Base-by-base conservation (phyloP, 2,888 invertebrate genomes). In the Diplazon laetatorius region DNA sequence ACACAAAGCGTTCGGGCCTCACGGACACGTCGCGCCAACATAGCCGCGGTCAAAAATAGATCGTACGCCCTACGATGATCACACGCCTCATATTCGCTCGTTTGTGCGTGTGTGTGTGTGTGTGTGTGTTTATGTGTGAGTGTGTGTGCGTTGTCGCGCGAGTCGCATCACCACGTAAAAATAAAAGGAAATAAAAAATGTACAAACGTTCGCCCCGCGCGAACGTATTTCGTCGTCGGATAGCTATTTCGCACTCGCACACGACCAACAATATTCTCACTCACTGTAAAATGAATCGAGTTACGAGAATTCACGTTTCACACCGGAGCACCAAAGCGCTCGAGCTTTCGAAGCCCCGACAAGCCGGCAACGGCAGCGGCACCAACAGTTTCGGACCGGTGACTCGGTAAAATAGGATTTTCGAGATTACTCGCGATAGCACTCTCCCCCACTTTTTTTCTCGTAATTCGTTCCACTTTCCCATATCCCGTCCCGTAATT, bases 271-370 rank as follows among this genome's bases (percentile, higher is more conserved):
- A 75, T 72, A 48, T 44, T 30, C 55, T 59, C 50, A 62, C 59
- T 72, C 78, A 35, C 57, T 72, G 77, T 74, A 78, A 77, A 80
- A 82, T 82, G 78, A 80, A 82, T 82, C 76, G 80, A 82, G 76
- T 82, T 79, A 79, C 80, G 78, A 69, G 62, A 79, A 80, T 82
- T 80, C 59, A n/a, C 80, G 80, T 71, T 76, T 59, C 74, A 35
- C 76, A 68, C 63, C 70, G 66, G 37, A 66, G 66, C 25, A 68
- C 39, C 55, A 60, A 74, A 72, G 52, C 57, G 50, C 3, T 55
- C 44, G 14, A 6, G 1, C 18, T 16, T 30, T 6, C 25, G 25
- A 39, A n/a, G n/a, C n/a, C n/a, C n/a, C n/a, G n/a, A n/a, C n/a
- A n/a, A n/a, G n/a, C n/a, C n/a, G n/a, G n/a, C n/a, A n/a, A n/a